Evolutionary conservation across 2,797 vertebrate genomes (phyloP).

Genomic region (Xiphophorus birchmanni): DNA sequence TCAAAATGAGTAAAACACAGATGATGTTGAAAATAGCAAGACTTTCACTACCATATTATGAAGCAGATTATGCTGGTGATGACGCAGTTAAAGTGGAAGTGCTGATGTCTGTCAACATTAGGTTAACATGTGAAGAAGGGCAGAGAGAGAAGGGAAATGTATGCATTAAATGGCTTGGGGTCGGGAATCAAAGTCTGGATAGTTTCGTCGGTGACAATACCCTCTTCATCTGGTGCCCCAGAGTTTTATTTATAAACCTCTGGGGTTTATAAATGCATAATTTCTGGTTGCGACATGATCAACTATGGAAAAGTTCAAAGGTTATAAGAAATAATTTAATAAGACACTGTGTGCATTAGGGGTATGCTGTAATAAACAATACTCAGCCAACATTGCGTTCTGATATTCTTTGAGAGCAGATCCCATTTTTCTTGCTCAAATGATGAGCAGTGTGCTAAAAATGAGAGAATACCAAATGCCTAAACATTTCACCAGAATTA

Average conservation of each 20-base stretch:
- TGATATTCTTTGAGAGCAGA: background rate
- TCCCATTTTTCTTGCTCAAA: background rate
- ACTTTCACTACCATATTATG: background rate
- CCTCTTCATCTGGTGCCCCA: background rate
- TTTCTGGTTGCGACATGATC: background rate
- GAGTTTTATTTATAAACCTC: background rate
- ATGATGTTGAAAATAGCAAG: background rate
- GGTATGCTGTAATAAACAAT: background rate
- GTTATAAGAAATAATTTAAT: background rate
- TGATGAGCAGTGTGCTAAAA: background rate
- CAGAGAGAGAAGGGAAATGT: background rate
- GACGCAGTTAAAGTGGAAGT: background rate
- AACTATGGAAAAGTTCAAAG: background rate
- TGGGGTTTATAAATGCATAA: background rate
- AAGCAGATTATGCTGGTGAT: background rate
- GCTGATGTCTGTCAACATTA: background rate
- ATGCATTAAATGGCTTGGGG: background rate
- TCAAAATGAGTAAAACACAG: background rate
- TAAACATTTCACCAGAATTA: background rate
- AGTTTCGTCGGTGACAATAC: background rate
- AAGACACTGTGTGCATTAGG: background rate
- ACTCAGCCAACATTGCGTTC: background rate
- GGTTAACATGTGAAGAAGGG: background rate
- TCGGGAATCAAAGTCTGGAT: background rate
- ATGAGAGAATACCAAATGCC: constrained; percentile 1